Conservation (phyloP, 2,797 vertebrate species). For the Lacerta agilis region DNA sequence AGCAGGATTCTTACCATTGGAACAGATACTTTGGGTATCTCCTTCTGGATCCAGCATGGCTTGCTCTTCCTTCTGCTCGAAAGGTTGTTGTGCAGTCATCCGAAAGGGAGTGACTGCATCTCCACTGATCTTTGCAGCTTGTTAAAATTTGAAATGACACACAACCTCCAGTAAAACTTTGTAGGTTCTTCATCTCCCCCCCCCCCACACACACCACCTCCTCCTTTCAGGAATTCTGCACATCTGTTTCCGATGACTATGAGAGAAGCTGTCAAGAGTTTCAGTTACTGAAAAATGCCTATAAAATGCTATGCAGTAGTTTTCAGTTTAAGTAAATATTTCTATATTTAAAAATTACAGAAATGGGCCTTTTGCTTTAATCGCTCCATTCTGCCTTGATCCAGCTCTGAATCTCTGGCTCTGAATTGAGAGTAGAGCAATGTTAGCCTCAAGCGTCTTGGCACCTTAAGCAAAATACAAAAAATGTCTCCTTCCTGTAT, state of each 20-base stretch:
- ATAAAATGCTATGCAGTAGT: constrained; percentile 63
- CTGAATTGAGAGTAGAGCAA: constrained; percentile 37
- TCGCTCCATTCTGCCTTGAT: constrained; percentile 60
- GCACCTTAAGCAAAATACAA: neutral
- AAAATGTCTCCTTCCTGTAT: neutral
- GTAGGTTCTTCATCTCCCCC: constrained; percentile 22
- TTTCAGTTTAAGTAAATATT: constrained; percentile 73
- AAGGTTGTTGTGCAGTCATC: constrained; percentile 12
- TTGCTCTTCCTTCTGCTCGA: constrained; percentile 22
- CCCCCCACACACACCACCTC: too few species aligned
- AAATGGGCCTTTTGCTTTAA: constrained; percentile 67
- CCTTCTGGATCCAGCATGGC: neutral
- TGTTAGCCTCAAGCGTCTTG: constrained; percentile 9
- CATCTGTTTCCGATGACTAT: constrained; percentile 70
- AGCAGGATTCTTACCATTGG: constrained; percentile 13
- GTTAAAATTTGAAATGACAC: constrained; percentile 42
- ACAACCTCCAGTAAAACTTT: constrained; percentile 21
- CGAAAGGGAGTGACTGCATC: constrained; percentile 18
- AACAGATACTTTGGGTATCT: neutral
- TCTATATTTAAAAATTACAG: constrained; percentile 72
- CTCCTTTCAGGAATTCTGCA: constrained; percentile 51
- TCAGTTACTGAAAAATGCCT: constrained; percentile 64
- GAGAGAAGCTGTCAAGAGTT: constrained; percentile 66
- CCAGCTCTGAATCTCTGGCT: constrained; percentile 55
- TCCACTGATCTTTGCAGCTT: constrained; percentile 8